Base-by-base conservation (phyloP, 1,140 invertebrate species). In the Lerema accius region DNA sequence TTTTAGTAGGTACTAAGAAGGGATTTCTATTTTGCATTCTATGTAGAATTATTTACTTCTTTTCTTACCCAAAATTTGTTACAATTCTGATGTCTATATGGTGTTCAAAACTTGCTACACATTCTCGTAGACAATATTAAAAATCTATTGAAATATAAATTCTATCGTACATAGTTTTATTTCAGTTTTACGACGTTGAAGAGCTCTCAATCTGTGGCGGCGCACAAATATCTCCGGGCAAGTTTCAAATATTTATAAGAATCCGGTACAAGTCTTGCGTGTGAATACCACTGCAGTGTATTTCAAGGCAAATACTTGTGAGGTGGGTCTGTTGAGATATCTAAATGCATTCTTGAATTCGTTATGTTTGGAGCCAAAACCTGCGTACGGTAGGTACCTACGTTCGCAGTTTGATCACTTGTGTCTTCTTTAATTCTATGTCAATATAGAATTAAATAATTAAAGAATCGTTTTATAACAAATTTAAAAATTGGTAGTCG, bases 181-280 rank as follows among this genome's bases (percentile, higher is more conserved):
- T 74, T 76, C 74, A 60, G 60, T 63, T 63, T 68, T 74, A 80
- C 69, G 69, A 62, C 73, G 45, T 26, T 43, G 45, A 60, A 51
- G 42, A 56, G 61, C 64, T 32, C 37, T 62, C 35, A 50, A 69
- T 56, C 37, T 61, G 53, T 13, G 35, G 49, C 28, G 40, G 59
- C 58, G 72, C 62, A 70, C 70, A 73, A 79, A 82, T 74, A 75
- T 71, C 61, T 53, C 53, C 35, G 63, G 62, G 53, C 40, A 53
- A 51, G 50, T 63, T 63, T 82, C 55, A 72, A 82, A 80, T 78
- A 82, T 82, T 80, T 76, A 82, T 76, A 76, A 77, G 71, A 70
- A 69, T 73, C 68, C 58, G 17, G 63, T 71, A 69, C 67, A 55
- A 64, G 69, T 73, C 65, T 62, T 53, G 2, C 37, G 28, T 7